Evolutionary conservation across 1,140 invertebrate genomes (phyloP), one percentile per base, ranked within the genome.

Genomic region (Plectrocnemia conspersa): DNA sequence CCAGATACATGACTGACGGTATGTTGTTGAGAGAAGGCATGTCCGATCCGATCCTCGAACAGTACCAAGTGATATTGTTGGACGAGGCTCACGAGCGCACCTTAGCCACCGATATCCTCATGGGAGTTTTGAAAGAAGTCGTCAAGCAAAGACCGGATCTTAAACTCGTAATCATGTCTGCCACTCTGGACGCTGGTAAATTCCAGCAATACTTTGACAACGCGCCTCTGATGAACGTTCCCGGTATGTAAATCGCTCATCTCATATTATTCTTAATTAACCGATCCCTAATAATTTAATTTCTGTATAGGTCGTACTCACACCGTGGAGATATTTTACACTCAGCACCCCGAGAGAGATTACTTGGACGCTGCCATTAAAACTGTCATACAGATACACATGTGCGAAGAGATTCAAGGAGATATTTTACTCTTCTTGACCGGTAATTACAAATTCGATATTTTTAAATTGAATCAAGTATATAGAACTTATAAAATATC

Each of bases 41-140:
- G 97, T 97, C 93, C 3, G 96, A 98, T 75, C 97, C 97, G 0
- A 89, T 98, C 82, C 71, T 99, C 13, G 94, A 98, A 65, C 85
- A 87, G 42, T 99, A 99, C 74, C 90, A 95, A 69, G 89, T 93
- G 1, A 92, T 99, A 52, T 73, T 99, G 25, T 82, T 99, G 21
- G 97, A 99, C 68, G 97, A 99, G 72, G 97, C 97, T 69, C 97
- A 99, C 71, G 97, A 99, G 79, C 82, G 95, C 64, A 99, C 97
- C 0, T 74, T 99, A 19, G 95, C 97, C 0, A 99, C 97, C 0
- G 97, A 99, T 68, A 96, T 99, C 47, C 75, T 99, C 0, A 99
- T 99, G 97, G 97, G 95, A 50, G 91, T 95, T 10, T 72, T 99
- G 4, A 98, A 99, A 71, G 97, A 99, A 79, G 93, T 99, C 6